These are phyloP conservation scores for Balaeniceps rex DNA, from an alignment of 2,113 vertebrate genomes.

Conservation along the genomic window DNA sequence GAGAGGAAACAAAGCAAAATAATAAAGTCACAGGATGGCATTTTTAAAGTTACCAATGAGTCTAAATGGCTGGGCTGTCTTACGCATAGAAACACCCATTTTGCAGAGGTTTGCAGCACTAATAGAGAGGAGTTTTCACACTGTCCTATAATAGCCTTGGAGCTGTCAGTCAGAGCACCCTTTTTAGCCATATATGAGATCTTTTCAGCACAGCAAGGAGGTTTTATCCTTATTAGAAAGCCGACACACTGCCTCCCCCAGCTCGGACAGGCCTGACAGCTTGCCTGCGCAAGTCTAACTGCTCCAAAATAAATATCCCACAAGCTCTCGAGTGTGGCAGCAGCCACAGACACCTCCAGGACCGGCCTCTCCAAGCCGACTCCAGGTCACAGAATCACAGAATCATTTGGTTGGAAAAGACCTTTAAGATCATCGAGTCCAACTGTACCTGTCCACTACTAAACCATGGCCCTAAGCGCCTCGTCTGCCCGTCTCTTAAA, in stretches of 20 bases:
- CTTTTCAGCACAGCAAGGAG: background rate
- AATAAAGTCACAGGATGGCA: background rate
- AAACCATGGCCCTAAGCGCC: no score
- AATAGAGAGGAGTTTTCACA: background rate
- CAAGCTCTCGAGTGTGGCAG: background rate
- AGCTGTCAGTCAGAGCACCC: background rate
- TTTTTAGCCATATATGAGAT: background rate
- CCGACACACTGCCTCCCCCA: background rate
- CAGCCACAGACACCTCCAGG: background rate
- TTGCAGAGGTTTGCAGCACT: background rate
- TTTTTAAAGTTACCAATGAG: background rate
- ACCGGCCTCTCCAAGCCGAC: background rate
- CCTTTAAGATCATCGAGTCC: no score
- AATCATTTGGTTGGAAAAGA: no score
- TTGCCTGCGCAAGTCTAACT: background rate
- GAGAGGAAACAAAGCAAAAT: background rate
- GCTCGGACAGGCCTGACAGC: background rate
- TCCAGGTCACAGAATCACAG: no score
- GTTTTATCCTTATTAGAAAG: background rate
- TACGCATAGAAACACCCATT: background rate
- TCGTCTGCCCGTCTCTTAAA: no score
- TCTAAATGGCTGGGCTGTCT: background rate
- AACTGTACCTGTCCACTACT: no score
- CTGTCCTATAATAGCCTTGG: background rate
- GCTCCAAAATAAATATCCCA: background rate